Evolutionary conservation across 1,140 invertebrate genomes (phyloP), one percentile per base, ranked within the genome.

Genomic region (Drosophila albomicans): DNA sequence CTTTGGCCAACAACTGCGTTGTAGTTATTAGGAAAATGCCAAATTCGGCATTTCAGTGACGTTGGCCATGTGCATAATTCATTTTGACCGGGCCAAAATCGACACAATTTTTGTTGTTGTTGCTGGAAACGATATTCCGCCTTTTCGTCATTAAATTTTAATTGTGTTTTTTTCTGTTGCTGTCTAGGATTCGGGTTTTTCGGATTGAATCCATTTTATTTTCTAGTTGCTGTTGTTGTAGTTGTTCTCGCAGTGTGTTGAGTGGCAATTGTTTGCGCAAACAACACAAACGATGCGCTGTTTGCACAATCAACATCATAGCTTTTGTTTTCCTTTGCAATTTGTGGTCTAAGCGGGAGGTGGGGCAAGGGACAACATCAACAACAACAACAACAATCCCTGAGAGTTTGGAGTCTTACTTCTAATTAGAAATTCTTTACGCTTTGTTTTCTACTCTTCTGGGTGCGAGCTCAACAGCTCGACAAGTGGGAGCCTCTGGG

Each of bases 61-160:
- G 69, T 70, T 76, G 59, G 62, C 59, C 63, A 70, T 81, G 85
- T 81, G 78, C 74, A 85, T 86, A 81, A 81, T 86, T 85, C 82
- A 86, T 78, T 85, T 81, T 62, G 59, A 43, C 54, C 35, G 35
- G 41, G 52, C 35, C 57, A 58, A 57, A 25, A 7, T 56, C 51
- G 54, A 65, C 61, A 71, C 68, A 71, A 58, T 58, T 57, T 43
- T 38, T 56, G 15, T 32, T 41, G 43, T 25, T 68, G 43, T 45
- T 52, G 11, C 35, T 46, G 45, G 35, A 63, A 78, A 78, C 61
- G 69, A 78, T 88, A 81, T 85, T 89, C 85, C 85, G 85, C 85
- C 85, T 88, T 89, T 88, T 88, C 75, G 85, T 81, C 85, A 89
- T 89, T 90, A 89, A 85, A 89, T 89, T 89, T 89, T 85, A 89